These are phyloP conservation scores for Drosophila peninsularis DNA, from an alignment of 2,888 invertebrate species.

Conservation along the genomic window DNA sequence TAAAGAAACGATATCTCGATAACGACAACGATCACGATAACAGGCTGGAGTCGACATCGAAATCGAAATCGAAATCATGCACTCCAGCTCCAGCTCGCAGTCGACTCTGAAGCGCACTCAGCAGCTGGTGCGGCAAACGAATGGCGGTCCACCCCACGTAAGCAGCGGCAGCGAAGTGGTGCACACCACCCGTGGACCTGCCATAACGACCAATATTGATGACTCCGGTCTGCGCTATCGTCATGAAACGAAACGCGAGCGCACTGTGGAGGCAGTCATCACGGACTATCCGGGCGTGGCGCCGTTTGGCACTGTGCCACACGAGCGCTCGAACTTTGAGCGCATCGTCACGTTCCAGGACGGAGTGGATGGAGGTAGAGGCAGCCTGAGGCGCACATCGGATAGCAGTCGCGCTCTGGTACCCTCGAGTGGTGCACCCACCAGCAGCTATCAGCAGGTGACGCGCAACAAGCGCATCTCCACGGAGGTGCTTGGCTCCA, in stretches of 20 bases:
- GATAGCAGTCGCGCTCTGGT: slow-evolving; percentile 72
- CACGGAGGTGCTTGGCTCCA: slow-evolving; percentile 93
- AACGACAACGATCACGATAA: slow-evolving; percentile 28
- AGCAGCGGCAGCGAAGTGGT: slow-evolving; percentile 63
- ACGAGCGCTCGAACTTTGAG: slow-evolving; percentile 85
- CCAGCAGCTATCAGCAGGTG: slow-evolving; percentile 88
- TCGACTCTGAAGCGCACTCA: slow-evolving; percentile 77
- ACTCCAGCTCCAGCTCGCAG: slow-evolving; percentile 71
- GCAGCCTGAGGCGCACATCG: slow-evolving; percentile 66
- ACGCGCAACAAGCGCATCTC: slow-evolving; percentile 92
- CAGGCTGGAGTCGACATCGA: slow-evolving; percentile 39
- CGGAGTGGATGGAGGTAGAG: slow-evolving; percentile 52
- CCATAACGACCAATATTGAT: slow-evolving; percentile 87
- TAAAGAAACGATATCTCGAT: slow-evolving; percentile 41
- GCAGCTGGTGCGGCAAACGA: slow-evolving; percentile 68
- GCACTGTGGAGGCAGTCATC: slow-evolving; percentile 86
- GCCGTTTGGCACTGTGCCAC: slow-evolving; percentile 62
- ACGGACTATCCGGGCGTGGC: slow-evolving; percentile 83
- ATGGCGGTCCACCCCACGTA: slow-evolving; percentile 67
- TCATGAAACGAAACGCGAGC: slow-evolving; percentile 86
- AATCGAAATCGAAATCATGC: slow-evolving; percentile 51
- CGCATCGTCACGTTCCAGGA: slow-evolving; percentile 83
- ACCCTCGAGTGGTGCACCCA: slow-evolving; percentile 39
- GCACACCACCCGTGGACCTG: slow-evolving; percentile 86
- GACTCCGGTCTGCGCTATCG: slow-evolving; percentile 83